Evolutionary conservation across 2,797 vertebrate genomes (phyloP).

Genomic region (Sebastes nivosus): DNA sequence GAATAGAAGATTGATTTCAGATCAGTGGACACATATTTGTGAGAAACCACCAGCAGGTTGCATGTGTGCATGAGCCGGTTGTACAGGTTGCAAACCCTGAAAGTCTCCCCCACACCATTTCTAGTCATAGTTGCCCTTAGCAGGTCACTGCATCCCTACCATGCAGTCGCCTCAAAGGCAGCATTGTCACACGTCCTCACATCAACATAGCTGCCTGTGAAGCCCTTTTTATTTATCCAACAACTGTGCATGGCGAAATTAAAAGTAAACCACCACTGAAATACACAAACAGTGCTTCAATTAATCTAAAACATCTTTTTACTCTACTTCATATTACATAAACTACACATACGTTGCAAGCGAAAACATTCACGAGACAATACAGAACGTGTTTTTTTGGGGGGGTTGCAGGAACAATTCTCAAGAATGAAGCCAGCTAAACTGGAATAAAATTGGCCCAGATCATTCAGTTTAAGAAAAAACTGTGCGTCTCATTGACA

Average conservation of each 20-base stretch:
- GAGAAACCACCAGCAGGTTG: background rate
- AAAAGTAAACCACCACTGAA: slow-evolving; percentile 19
- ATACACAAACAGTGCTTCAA: background rate
- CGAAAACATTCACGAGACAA: background rate
- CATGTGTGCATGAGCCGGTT: background rate
- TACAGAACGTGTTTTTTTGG: background rate
- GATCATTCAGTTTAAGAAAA: slow-evolving; percentile 3
- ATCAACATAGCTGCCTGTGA: slow-evolving; percentile 45
- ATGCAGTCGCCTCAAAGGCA: slow-evolving; percentile 35
- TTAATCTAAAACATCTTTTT: background rate
- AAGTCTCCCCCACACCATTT: background rate
- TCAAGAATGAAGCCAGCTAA: background rate
- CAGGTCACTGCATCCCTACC: slow-evolving; percentile 27
- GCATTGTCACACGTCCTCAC: slow-evolving; percentile 47
- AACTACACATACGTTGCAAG: background rate
- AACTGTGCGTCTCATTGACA: slow-evolving; percentile 3
- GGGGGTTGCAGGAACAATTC: background rate
- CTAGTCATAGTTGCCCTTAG: background rate
- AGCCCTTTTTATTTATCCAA: slow-evolving; percentile 9
- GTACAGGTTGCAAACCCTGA: background rate
- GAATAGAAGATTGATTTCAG: background rate
- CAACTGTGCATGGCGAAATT: background rate
- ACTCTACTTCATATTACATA: background rate
- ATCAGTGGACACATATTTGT: background rate
- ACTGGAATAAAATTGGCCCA: slow-evolving; percentile 33